Evolutionary conservation across 1,140 invertebrate species (phyloP), one percentile per base, ranked within the genome.

Genomic region (Sipha flava): DNA sequence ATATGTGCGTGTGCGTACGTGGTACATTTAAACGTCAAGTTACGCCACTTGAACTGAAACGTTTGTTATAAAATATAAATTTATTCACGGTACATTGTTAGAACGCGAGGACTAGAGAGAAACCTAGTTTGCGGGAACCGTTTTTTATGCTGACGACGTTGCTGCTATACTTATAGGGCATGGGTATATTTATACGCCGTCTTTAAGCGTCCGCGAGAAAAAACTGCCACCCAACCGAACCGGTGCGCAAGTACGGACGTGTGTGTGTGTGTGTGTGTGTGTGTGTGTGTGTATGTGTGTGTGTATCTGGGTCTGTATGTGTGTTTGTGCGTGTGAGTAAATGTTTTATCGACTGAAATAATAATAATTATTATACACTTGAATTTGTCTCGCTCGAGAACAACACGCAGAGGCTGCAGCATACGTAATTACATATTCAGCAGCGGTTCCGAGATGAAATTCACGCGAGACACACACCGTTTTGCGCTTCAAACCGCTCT

Each of bases 371-470:
- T 45, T 70, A 70, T 47, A 47, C 64, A 45, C 66, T 47, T 43
- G 66, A 47, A 70, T 70, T 70, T 47, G 66, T 70, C 47, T 47
- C 66, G 66, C 66, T 40, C 40, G 18, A 47, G 47, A 47, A 70
- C 40, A 29, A 70, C 66, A 45, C 66, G 66, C 66, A 29, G 9
- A 47, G 66, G 14, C 23, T 18, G n/a, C 40, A 26, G 21, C 34
- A 21, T n/a, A 34, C 14, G 43, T 70, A 70, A 70, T 70, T 70
- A 70, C 34, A 70, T n/a, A n/a, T n/a, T n/a, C n/a, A n/a, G n/a
- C 43, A 43, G 21, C n/a, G 21, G 43, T 70, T 47, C 43, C n/a
- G 23, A 23, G 66, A 70, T 29, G 40, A 70, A 70, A 47, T 70
- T 47, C 66, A 70, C 66, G 66, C 66, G 66, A 70, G 43, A 70